Base-by-base conservation (phyloP, 2,797 vertebrate species). In the Novumbra hubbsi region DNA sequence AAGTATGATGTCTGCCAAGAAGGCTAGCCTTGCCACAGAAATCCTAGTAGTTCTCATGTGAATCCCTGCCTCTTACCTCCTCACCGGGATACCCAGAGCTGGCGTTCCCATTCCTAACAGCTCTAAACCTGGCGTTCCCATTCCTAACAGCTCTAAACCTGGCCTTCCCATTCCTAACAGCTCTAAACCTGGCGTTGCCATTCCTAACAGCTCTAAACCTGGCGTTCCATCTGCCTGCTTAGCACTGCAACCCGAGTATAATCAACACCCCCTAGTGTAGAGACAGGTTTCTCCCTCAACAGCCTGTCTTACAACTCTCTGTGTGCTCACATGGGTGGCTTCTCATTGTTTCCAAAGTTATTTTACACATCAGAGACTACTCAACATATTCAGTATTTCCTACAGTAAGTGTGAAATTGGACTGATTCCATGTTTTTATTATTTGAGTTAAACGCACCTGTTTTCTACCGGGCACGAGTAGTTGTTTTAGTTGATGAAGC, bases 181-280 rank as follows among this genome's bases (percentile, higher is more conserved):
- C 79, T 86, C 85, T 79, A 79, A 84, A 88, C 77, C 85, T 50
- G 65, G 76, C 78, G 77, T 88, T 86, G 81, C 87, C 77, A 82
- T 81, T 86, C 85, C 83, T 80, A 85, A 85, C 88, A 82, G 79
- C 79, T 86, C 85, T 79, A 79, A 84, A 88, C 77, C 84, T 87
- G 84, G 82, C 87, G 80, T 83, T n/a, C 71, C 74, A 68, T 85
- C 86, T 83, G 80, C 78, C 85, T 90, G 82, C 88, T 90, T 88
- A 87, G 84, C 90, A 86, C 84, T 86, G 87, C 52, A 55, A 19
- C 87, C 83, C 87, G 74, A 87, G 87, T 90, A 77, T 90, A 92
- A 91, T 93, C 92, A 92, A 90, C 89, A 75, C 85, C 80, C 85
- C 82, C 91, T 89, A 90, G 93, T 91, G 91, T 90, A 76, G 88